phyloP scores from a whole-genome alignment of 2,797 vertebrate genomes.

The Ibycter americanus region DNA sequence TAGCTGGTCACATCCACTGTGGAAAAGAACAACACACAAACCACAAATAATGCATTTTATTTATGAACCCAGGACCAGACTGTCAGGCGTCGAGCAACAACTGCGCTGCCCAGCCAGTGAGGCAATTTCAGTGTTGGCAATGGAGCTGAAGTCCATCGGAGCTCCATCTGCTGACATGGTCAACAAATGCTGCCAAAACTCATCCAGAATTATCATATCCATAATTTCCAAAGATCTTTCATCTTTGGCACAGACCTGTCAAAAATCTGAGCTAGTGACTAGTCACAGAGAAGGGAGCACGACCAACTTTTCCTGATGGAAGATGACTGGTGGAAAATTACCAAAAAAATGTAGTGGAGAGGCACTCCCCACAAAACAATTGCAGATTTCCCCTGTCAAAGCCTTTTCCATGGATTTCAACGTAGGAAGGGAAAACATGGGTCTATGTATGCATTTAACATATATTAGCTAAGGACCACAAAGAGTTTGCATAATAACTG shows the following conservation, averaged over 20 bases:
- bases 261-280: neutral
- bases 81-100: neutral
- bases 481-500: neutral
- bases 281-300: neutral
- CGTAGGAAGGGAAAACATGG: fast-evolving
- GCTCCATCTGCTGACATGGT: slow-evolving; percentile 48
- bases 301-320: neutral
- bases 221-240: neutral
- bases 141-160: neutral
- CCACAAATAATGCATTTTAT: neutral
- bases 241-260: neutral
- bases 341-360: fast-evolving
- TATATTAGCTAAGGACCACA: neutral
- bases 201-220: neutral
- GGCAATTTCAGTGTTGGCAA: neutral
- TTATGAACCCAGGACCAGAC: neutral
- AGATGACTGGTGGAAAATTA: neutral
- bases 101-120: neutral
- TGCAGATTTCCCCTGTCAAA: neutral
- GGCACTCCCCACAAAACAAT: neutral
- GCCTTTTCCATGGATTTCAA: neutral
- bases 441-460: neutral
- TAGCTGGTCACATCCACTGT: neutral
- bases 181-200: neutral
- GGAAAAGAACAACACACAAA: neutral